These are phyloP conservation scores for Ormyrus labotus DNA, from an alignment of 2,888 invertebrate species.

Conservation along the genomic window DNA sequence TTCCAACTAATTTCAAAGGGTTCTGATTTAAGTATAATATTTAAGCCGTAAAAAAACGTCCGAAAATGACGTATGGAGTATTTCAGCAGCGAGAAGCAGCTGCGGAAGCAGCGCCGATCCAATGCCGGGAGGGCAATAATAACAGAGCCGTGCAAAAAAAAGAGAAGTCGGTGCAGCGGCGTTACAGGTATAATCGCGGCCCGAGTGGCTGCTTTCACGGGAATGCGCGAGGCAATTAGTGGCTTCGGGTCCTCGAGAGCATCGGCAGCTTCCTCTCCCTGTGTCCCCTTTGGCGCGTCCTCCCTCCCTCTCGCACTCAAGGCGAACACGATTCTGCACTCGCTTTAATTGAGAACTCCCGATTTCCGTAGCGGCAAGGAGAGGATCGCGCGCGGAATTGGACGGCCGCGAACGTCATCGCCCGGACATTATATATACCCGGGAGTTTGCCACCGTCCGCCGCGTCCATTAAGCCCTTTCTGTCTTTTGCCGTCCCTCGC, in stretches of 20 bases:
- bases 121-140: no score
- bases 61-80: no score
- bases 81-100: no score
- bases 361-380: slow-evolving; percentile 39
- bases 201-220: slow-evolving; percentile 34
- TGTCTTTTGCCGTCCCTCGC: background rate
- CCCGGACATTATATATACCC: slow-evolving; percentile 3
- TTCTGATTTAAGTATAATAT: no score
- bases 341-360: slow-evolving; percentile 66
- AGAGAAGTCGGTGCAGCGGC: no score
- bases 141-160: no score
- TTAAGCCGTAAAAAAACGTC: no score
- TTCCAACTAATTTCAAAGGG: no score
- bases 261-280: slow-evolving; percentile 19
- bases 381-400: slow-evolving; percentile 20
- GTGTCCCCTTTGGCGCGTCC: slow-evolving; percentile 3
- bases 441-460: background rate
- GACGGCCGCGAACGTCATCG: slow-evolving; percentile 24
- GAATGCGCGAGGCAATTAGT: slow-evolving; percentile 51
- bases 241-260: slow-evolving; percentile 36
- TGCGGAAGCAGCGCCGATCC: no score
- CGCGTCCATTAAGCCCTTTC: slow-evolving; percentile 1
- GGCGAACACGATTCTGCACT: slow-evolving; percentile 64
- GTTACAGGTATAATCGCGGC: slow-evolving; percentile 15
- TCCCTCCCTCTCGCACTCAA: slow-evolving; percentile 47